Conservation (phyloP, 2,797 vertebrate species). For the Lophius americanus region DNA sequence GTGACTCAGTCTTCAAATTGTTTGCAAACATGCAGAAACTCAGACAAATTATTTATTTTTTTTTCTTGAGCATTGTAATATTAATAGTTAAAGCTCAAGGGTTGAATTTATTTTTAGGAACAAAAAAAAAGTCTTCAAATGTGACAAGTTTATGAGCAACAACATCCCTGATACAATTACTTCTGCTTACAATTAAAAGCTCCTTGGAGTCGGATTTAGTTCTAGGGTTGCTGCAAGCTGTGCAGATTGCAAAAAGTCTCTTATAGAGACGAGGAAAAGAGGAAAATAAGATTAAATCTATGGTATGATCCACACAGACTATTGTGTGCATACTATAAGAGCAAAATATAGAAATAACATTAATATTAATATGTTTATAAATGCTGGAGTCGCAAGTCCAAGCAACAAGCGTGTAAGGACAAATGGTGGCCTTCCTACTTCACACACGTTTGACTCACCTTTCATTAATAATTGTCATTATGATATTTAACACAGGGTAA, state of each 20-base stretch:
- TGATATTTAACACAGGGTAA: too few species aligned
- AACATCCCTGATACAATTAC: slow-evolving; percentile 20
- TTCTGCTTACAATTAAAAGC: slow-evolving; percentile 28
- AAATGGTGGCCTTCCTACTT: too few species aligned
- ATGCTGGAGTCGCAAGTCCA: neutral
- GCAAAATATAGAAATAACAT: neutral
- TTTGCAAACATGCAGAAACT: neutral
- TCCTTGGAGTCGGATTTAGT: slow-evolving; percentile 2
- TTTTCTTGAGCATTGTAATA: slow-evolving; percentile 13
- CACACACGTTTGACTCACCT: too few species aligned
- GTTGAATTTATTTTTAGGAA: slow-evolving; percentile 9
- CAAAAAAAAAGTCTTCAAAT: slow-evolving; percentile 1
- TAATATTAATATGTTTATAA: neutral
- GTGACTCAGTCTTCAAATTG: too few species aligned
- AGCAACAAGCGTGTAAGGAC: too few species aligned
- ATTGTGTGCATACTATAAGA: too few species aligned
- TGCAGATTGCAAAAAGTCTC: too few species aligned
- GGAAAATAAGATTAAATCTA: too few species aligned
- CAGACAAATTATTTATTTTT: neutral
- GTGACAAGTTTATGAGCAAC: slow-evolving; percentile 1
- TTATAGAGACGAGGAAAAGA: too few species aligned
- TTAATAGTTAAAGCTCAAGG: neutral
- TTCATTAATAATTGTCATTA: too few species aligned
- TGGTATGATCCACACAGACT: too few species aligned
- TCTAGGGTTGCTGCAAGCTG: neutral